Conservation (phyloP, 2,113 vertebrate genomes). For the Cephalopterus ornatus region DNA sequence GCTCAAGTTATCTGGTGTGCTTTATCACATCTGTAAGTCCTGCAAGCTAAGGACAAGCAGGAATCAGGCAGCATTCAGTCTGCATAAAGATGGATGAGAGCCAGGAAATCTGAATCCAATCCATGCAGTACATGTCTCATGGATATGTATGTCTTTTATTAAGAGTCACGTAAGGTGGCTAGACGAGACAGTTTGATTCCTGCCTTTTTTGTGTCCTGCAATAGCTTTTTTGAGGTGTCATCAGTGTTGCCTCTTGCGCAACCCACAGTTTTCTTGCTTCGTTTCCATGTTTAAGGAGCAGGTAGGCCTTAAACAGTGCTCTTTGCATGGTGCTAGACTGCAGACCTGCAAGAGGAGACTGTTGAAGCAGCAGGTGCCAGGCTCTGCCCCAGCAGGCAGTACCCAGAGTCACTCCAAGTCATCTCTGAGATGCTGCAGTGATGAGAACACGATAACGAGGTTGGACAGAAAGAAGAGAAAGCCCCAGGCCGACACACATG, state of each 20-base stretch:
- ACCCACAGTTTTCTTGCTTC: background rate
- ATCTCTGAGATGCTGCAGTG: background rate
- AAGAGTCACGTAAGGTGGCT: background rate
- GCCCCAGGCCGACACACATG: background rate
- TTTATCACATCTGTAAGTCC: background rate
- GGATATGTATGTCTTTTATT: background rate
- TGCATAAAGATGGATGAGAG: background rate
- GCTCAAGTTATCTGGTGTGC: background rate
- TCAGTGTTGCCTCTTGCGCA: background rate
- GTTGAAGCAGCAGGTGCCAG: accelerated
- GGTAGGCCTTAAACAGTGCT: background rate
- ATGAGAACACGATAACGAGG: background rate
- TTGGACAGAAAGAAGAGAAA: background rate
- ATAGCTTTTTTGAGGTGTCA: background rate
- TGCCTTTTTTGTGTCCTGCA: background rate
- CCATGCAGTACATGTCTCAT: background rate
- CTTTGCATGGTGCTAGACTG: background rate
- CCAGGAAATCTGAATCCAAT: background rate
- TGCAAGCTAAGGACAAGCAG: background rate
- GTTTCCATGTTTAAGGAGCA: background rate
- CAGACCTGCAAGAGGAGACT: background rate
- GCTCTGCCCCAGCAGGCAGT: background rate
- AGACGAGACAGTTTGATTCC: background rate
- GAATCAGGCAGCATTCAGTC: background rate
- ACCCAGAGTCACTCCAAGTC: background rate